Evolutionary conservation across 2,797 vertebrate genomes (phyloP).

Genomic region (Nyctalus aviator): DNA sequence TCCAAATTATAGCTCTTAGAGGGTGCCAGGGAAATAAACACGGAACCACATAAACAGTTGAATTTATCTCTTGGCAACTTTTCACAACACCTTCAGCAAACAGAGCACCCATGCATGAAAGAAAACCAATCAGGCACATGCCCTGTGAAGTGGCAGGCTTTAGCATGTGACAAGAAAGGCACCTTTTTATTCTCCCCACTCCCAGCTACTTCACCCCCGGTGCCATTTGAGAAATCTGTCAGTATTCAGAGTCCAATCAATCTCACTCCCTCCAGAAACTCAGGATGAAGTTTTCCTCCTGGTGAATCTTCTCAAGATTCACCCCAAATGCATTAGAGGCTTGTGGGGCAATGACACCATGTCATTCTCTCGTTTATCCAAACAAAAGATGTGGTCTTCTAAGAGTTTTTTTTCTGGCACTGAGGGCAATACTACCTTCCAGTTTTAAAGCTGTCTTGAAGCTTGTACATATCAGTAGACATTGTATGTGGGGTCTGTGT

Average conservation of each 20-base stretch:
- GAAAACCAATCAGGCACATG: constrained; percentile 56
- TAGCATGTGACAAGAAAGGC: constrained; percentile 44
- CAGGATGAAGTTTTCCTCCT: background rate
- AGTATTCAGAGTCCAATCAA: constrained; percentile 50
- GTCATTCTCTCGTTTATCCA: background rate
- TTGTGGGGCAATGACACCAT: background rate
- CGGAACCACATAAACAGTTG: constrained; percentile 61
- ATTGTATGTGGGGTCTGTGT: background rate
- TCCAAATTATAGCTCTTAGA: constrained; percentile 71
- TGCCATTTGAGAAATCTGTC: constrained; percentile 41
- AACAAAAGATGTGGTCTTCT: background rate
- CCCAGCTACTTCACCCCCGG: background rate
- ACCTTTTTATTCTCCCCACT: background rate
- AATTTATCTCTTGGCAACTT: constrained; percentile 80
- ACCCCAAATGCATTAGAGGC: background rate
- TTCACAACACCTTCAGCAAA: constrained; percentile 70
- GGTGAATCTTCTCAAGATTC: background rate
- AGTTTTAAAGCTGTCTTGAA: constrained; percentile 6
- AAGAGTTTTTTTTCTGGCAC: background rate
- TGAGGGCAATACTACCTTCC: background rate
- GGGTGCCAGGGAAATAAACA: constrained; percentile 71
- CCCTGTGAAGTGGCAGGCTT: constrained; percentile 38
- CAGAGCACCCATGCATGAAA: constrained; percentile 43
- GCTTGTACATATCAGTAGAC: background rate
- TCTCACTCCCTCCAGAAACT: background rate